phyloP scores from a whole-genome alignment of 2,113 vertebrate species.

The Peromyscus maniculatus region DNA sequence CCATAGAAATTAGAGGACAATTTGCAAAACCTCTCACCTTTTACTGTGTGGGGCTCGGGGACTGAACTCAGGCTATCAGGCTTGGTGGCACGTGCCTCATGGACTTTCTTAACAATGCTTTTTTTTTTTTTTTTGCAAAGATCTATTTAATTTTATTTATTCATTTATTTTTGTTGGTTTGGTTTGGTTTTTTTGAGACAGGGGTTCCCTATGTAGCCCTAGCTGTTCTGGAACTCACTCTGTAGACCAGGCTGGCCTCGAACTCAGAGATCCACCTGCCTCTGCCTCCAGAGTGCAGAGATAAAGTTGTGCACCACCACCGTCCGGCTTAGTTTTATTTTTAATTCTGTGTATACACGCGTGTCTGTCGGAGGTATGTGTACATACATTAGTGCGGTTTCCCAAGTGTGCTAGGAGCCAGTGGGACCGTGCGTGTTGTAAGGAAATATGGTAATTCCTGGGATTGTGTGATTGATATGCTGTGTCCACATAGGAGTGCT shows the following conservation, averaged over 20 bases:
- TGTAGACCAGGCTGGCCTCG: too few relatives aligned
- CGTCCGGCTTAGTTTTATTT: not conserved
- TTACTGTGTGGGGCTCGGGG: not conserved
- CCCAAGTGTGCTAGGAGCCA: not conserved
- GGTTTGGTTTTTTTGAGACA: too few relatives aligned
- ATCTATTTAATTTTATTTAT: not conserved
- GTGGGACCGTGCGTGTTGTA: not conserved
- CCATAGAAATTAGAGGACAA: not conserved
- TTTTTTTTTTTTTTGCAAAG: not conserved
- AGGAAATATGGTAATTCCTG: constrained; percentile 50
- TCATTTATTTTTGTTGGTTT: too few relatives aligned
- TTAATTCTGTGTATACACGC: not conserved
- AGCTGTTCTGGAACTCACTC: too few relatives aligned
- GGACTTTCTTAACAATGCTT: not conserved
- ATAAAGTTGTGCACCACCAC: not conserved
- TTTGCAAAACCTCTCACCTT: not conserved
- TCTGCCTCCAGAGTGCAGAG: too few relatives aligned
- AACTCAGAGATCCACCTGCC: too few relatives aligned
- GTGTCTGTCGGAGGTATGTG: not conserved
- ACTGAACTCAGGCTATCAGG: not conserved
- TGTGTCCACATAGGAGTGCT: not conserved
- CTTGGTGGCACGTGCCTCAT: not conserved
- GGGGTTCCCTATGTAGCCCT: too few relatives aligned
- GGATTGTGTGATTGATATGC: constrained; percentile 38
- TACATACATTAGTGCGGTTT: not conserved